Evolutionary conservation across 2,797 vertebrate species (phyloP).

Genomic region (Lutjanus campechanus): DNA sequence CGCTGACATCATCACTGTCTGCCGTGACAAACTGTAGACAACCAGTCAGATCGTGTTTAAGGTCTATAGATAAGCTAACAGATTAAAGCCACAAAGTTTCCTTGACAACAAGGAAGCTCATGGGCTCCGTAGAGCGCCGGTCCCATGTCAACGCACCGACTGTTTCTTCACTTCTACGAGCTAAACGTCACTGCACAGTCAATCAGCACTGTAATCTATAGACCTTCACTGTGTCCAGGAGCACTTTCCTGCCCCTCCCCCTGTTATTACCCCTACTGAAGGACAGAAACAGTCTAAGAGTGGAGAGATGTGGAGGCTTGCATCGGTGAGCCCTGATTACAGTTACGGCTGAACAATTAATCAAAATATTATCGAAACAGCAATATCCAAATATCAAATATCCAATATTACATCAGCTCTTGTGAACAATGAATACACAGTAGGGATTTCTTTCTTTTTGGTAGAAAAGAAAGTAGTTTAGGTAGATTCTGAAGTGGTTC

Average conservation of each 20-base stretch:
- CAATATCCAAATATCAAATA: not conserved
- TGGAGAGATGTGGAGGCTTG: conserved; percentile 42
- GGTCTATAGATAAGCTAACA: conserved; percentile 70
- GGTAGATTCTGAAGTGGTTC: too few relatives aligned
- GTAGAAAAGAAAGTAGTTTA: too few relatives aligned
- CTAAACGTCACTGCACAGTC: conserved; percentile 10
- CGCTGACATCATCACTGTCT: conserved; percentile 67
- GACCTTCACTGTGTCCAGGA: conserved; percentile 57
- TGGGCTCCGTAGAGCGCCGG: not conserved
- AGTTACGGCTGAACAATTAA: not conserved
- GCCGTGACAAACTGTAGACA: conserved; percentile 39
- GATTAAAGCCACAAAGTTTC: conserved; percentile 9
- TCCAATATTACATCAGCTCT: too few relatives aligned
- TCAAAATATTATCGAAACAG: too few relatives aligned
- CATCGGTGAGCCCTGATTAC: not conserved
- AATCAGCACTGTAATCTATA: conserved; percentile 60
- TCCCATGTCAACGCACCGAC: not conserved
- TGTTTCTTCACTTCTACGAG: conserved; percentile 27
- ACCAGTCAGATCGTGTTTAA: conserved; percentile 33
- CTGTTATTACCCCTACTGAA: conserved; percentile 14
- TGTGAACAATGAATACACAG: too few relatives aligned
- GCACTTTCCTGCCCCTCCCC: conserved; percentile 14
- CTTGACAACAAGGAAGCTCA: conserved; percentile 25
- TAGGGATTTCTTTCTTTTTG: too few relatives aligned
- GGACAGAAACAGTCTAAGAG: conserved; percentile 27